Percentiles rank a stretch among this genome's conserved stretches.
These are phyloP conservation scores for Acrobasis repandana DNA, from an alignment of 2,888 invertebrate genomes.

Conservation along the genomic window DNA sequence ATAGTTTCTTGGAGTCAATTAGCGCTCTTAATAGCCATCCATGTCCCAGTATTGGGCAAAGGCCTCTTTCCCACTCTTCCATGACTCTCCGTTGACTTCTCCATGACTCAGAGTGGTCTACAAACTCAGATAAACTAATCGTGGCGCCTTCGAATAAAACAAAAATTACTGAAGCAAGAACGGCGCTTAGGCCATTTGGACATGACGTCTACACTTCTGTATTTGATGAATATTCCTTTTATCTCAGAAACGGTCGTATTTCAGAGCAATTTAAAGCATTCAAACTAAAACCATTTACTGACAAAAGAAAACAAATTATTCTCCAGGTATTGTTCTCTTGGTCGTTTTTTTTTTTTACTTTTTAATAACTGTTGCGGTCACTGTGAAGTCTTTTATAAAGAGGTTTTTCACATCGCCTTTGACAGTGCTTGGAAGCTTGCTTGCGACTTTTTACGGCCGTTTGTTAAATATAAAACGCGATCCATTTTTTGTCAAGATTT, in stretches of 20 bases:
- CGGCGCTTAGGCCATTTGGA: no score
- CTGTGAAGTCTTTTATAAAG: conserved; percentile 32
- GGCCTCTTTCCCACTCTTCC: no score
- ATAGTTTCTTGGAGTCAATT: no score
- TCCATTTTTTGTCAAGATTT: conserved; percentile 8
- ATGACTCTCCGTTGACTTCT: no score
- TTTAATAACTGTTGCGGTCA: conserved; percentile 43
- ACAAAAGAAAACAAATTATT: conserved; percentile 30
- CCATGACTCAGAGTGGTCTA: no score
- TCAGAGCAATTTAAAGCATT: conserved; percentile 15
- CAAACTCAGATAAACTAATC: no score
- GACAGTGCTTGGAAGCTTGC: conserved; percentile 20
- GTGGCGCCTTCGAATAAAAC: no score
- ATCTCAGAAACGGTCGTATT: neutral
- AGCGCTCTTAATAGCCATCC: no score
- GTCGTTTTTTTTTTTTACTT: conserved; percentile 34
- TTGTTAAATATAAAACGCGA: neutral
- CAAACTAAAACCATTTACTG: conserved; percentile 7
- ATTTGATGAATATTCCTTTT: neutral
- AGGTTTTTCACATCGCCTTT: conserved; percentile 25
- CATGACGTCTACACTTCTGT: no score
- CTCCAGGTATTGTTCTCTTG: conserved; percentile 37
- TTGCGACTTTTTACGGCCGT: conserved; percentile 5
- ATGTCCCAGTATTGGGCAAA: no score
- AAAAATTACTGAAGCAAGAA: no score